Base-by-base conservation (phyloP, 2,888 invertebrate species). In the Quadroppia sp. region DNA sequence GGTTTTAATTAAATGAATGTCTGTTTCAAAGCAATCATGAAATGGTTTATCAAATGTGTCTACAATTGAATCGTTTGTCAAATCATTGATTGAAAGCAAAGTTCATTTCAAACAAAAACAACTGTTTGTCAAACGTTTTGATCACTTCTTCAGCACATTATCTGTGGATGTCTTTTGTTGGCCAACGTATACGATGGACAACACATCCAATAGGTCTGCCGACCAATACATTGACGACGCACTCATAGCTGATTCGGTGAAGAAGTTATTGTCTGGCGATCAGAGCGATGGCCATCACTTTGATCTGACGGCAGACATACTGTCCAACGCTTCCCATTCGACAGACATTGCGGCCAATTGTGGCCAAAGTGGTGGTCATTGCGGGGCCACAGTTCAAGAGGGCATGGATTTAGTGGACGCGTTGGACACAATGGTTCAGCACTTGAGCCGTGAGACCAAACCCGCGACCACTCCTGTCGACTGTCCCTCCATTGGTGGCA, bases 391-490 rank as follows among this genome's bases (percentile, higher is more conserved):
- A 40, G 59, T 56, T 9, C 59, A 72, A 25, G 72, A 72, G 25
- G 59, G 59, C 59, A 30, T 61, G 32, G 72, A 72, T 40, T 42
- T 72, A 36, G 72, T 72, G 36, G 72, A 72, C 56, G 72, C 72
- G 15, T 72, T 72, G 42, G 72, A 72, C 40, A 36, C 72, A 15
- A 9, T 72, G 36, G 36, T 72, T 7, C 53, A 72, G 15, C 36
- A 72, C n/a, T 17, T 72, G 59, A 72, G 23, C 23, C 23, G 40
- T 3, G 36, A 20, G 25, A 17, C 32, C 32, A 32, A 17, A 7
- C 1, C 32, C n/a, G 7, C 36, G 32, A 64, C 32, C 17, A 32
- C 13, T n/a, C 6, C 4, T 50, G 17, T 11, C 15, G 20, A 50
- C 20, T 28, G 30, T 25, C 15, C 28, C 28, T 25, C 7, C 28